These are phyloP conservation scores for Erithacus rubecula DNA, from an alignment of 2,797 vertebrate genomes.

Conservation along the genomic window DNA sequence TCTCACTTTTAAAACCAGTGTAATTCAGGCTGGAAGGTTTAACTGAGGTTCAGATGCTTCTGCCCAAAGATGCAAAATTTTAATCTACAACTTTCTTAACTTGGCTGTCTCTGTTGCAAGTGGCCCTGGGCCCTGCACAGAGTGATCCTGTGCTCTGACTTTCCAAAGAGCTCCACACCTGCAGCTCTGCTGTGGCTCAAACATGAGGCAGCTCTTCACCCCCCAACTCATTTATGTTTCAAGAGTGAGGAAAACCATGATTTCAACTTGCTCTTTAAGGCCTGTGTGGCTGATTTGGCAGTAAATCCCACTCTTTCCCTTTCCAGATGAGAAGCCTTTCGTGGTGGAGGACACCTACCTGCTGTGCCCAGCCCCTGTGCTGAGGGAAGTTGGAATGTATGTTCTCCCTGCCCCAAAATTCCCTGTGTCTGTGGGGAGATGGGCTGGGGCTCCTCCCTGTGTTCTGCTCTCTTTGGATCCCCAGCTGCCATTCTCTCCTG, in stretches of 20 bases:
- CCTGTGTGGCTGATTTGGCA: too few relatives aligned
- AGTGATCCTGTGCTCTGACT: neutral
- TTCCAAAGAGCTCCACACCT: neutral
- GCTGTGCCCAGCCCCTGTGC: constrained; percentile 92
- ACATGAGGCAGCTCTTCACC: neutral
- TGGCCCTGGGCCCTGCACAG: neutral
- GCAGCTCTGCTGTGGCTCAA: too few relatives aligned
- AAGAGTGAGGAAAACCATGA: accelerated
- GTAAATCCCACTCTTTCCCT: neutral
- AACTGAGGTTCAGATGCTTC: neutral
- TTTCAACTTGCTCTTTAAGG: neutral
- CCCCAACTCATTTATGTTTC: neutral
- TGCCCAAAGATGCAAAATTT: neutral
- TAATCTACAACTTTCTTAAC: neutral
- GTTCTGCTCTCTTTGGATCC: accelerated
- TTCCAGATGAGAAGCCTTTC: constrained; percentile 90
- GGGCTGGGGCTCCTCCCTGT: neutral
- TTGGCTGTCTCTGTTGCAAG: neutral
- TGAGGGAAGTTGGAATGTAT: constrained; percentile 94
- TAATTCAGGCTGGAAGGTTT: neutral
- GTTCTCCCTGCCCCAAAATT: constrained; percentile 11
- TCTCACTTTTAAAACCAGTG: neutral
- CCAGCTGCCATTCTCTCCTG: accelerated
- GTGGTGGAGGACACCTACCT: constrained; percentile 94
- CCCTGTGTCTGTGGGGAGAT: neutral